Percentiles rank a stretch among this genome's conserved stretches.
These are phyloP conservation scores for Dicycla oo DNA, from an alignment of 2,888 invertebrate species.

Conservation along the genomic window DNA sequence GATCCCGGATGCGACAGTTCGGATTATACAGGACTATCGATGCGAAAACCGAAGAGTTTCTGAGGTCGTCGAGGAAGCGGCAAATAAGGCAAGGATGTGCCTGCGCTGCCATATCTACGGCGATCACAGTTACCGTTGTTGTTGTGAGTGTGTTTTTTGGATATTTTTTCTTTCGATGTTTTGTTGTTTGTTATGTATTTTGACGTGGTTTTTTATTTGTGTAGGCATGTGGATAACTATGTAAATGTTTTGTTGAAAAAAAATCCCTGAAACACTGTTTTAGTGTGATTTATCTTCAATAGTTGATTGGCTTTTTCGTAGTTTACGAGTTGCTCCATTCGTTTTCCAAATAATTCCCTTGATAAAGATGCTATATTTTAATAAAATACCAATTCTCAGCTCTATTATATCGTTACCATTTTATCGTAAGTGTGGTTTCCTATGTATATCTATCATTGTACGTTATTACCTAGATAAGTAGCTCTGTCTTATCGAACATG, in stretches of 20 bases:
- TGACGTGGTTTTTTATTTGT: not conserved
- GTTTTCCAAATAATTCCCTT: not conserved
- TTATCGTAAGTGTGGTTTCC: not conserved
- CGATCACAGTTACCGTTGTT: constrained; percentile 85
- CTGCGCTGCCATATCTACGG: constrained; percentile 85
- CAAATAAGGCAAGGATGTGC: constrained; percentile 86
- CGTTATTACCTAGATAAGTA: not conserved
- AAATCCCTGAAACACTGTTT: too few relatives aligned
- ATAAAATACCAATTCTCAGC: not conserved
- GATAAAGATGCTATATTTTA: not conserved
- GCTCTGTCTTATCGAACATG: not conserved
- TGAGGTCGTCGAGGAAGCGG: constrained; percentile 81
- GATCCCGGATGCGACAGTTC: constrained; percentile 81
- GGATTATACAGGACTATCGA: constrained; percentile 86
- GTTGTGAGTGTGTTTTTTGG: constrained; percentile 80
- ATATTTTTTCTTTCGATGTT: constrained; percentile 2
- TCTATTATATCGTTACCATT: not conserved
- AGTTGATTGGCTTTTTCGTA: not conserved
- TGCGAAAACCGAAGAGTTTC: constrained; percentile 84
- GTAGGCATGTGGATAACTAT: not conserved
- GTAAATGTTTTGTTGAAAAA: too few relatives aligned
- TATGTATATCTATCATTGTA: not conserved
- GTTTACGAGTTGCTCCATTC: not conserved
- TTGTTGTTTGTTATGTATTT: not conserved
- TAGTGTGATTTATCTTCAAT: not conserved